Evolutionary conservation across 2,888 invertebrate species (phyloP).

Genomic region (Ceratothoa steindachneri): DNA sequence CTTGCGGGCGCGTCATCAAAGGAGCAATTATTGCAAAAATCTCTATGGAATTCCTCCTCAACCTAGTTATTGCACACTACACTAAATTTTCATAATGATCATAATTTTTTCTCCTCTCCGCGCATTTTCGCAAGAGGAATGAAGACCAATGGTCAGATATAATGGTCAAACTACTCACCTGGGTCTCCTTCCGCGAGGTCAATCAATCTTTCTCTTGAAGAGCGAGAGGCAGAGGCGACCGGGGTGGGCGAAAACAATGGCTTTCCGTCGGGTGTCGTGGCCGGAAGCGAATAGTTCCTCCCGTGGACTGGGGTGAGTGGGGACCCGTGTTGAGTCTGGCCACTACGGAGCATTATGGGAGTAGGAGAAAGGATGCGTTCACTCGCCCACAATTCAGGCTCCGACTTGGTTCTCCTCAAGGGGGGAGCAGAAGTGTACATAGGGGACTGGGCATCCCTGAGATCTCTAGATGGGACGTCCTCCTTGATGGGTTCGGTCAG

Average conservation of each 20-base stretch:
- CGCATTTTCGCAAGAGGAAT: too few species aligned
- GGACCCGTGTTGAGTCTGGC: neutral
- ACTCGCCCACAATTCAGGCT: neutral
- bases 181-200: conserved; percentile 19
- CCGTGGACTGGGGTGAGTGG: conserved; percentile 16
- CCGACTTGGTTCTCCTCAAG: neutral
- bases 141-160: too few species aligned
- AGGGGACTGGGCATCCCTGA: neutral
- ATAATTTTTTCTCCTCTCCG: too few species aligned
- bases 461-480: too few species aligned
- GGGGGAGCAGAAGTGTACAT: neutral
- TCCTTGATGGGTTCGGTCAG: too few species aligned
- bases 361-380: neutral
- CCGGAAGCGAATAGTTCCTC: conserved; percentile 23
- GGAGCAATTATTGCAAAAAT: too few species aligned
- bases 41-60: too few species aligned
- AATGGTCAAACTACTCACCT: too few species aligned
- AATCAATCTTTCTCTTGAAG: conserved; percentile 16
- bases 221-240: neutral
- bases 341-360: neutral
- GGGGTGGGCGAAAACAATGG: conserved; percentile 2
- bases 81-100: too few species aligned
- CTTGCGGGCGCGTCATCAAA: too few species aligned
- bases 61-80: too few species aligned
- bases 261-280: conserved; percentile 17